Evolutionary conservation across 2,888 invertebrate species (phyloP), one percentile per base, ranked within the genome.

Genomic region (Polydesmus complanatus): DNA sequence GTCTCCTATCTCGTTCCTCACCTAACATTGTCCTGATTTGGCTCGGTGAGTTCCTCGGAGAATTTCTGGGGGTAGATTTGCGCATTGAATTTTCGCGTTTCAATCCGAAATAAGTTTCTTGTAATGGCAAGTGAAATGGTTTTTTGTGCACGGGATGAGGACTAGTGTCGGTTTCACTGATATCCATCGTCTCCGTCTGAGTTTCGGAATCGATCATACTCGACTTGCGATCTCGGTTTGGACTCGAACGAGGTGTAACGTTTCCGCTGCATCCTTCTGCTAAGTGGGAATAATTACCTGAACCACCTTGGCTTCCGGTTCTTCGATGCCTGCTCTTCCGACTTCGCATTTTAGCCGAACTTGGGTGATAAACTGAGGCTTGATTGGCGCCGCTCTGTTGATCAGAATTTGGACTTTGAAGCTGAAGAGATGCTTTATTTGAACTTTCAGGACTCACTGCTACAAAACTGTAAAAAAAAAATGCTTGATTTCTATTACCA

Each of bases 101-200:
- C 8, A 37, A 14, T 8, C 37, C 14, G 14, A 37, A 37, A 14
- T 37, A 8, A 8, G 37, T 5, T 14, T 37, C 37, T 8, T 37
- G 37, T 37, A 37, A 37, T 5, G 55, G 19, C n/a, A 54, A 19
- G 52, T 23, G 58, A 22, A 60, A 60, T 14, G 26, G 54, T 23
- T 63, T 64, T 49, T 66, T 53, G 1, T 23, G 48, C 8, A 49
- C 62, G 2, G 73, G 74, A 65, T 75, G 77, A 0, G 80, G 78
- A 68, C 79, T 80, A 25, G 78, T 71, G 70, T 81, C 81, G n/a
- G 78, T 78, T 68, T 81, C 81, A 67, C 80, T 80, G 50, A 81
- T 75, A 66, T 81, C 80, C 77, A 80, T 80, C 57, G 76, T 77
- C 68, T 84, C 83, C 2, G 83, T 83, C 73, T 84, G 83, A 0